These are phyloP conservation scores for Megalopta genalis DNA, from an alignment of 1,140 invertebrate genomes.

Conservation along the genomic window DNA sequence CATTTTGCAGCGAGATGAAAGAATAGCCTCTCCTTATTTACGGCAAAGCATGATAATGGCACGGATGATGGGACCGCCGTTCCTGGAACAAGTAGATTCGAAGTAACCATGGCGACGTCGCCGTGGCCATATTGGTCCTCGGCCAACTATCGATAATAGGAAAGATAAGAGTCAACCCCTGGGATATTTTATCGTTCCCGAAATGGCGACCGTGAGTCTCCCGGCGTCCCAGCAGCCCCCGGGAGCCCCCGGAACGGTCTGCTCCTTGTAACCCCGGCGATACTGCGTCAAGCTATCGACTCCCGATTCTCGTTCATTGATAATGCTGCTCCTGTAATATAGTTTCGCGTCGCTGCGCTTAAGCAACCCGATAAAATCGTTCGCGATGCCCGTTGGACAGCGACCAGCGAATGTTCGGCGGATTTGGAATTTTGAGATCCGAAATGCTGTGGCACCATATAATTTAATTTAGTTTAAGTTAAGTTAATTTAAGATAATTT, in stretches of 20 bases:
- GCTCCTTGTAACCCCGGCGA: neutral
- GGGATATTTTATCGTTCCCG: constrained; percentile 64
- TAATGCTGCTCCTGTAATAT: constrained; percentile 2
- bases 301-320: constrained; percentile 23
- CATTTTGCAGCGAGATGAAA: constrained; percentile 47
- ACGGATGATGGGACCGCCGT: constrained; percentile 76
- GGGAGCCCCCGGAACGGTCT: neutral
- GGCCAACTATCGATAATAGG: constrained; percentile 80
- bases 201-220: constrained; percentile 67
- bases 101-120: constrained; percentile 70
- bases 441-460: too few relatives aligned
- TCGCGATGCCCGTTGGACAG: neutral
- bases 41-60: constrained; percentile 76
- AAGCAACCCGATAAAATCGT: neutral
- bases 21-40: constrained; percentile 73
- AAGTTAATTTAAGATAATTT: too few relatives aligned
- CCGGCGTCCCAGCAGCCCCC: neutral
- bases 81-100: constrained; percentile 54
- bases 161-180: constrained; percentile 75
- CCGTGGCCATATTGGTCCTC: constrained; percentile 76
- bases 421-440: too few relatives aligned
- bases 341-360: neutral
- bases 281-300: neutral
- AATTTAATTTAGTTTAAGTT: too few relatives aligned
- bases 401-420: neutral